Conservation (phyloP, 1,140 invertebrate genomes). For the Pantala flavescens region DNA sequence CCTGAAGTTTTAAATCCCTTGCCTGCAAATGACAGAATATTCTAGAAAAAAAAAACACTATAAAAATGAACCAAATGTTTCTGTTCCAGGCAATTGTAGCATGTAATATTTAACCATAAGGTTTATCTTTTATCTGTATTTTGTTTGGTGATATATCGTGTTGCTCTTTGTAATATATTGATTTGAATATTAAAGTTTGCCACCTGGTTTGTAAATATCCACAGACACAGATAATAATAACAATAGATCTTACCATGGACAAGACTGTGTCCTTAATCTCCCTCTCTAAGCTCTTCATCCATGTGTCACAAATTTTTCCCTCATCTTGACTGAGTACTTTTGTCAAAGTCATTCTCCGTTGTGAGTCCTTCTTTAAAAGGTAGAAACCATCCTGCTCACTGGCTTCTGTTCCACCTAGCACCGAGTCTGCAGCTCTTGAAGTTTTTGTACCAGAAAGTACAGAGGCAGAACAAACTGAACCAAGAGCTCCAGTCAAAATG, state of each 20-base stretch:
- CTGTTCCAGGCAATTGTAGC: too few relatives aligned
- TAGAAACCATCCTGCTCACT: slow-evolving; percentile 84
- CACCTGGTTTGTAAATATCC: too few relatives aligned
- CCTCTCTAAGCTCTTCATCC: slow-evolving; percentile 63
- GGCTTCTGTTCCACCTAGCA: neutral
- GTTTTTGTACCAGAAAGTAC: neutral
- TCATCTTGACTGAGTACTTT: slow-evolving; percentile 82
- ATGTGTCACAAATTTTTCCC: slow-evolving; percentile 71
- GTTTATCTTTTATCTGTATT: too few relatives aligned
- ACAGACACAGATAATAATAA: too few relatives aligned
- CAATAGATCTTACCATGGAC: slow-evolving; percentile 41
- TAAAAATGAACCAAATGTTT: too few relatives aligned
- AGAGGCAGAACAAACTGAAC: neutral
- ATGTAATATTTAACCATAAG: too few relatives aligned
- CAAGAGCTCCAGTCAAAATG: slow-evolving; percentile 14
- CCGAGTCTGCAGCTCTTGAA: slow-evolving; percentile 33
- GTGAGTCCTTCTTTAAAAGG: slow-evolving; percentile 92
- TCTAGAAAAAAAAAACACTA: too few relatives aligned
- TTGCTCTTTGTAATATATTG: too few relatives aligned
- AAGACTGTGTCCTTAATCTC: slow-evolving; percentile 56
- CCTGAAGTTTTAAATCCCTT: too few relatives aligned
- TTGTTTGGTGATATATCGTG: too few relatives aligned
- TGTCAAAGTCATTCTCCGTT: slow-evolving; percentile 80
- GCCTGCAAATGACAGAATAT: too few relatives aligned
- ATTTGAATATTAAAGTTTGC: too few relatives aligned